Evolutionary conservation across 2,888 invertebrate genomes (phyloP), one percentile per base, ranked within the genome.

Genomic region (Leucophenga maculata): DNA sequence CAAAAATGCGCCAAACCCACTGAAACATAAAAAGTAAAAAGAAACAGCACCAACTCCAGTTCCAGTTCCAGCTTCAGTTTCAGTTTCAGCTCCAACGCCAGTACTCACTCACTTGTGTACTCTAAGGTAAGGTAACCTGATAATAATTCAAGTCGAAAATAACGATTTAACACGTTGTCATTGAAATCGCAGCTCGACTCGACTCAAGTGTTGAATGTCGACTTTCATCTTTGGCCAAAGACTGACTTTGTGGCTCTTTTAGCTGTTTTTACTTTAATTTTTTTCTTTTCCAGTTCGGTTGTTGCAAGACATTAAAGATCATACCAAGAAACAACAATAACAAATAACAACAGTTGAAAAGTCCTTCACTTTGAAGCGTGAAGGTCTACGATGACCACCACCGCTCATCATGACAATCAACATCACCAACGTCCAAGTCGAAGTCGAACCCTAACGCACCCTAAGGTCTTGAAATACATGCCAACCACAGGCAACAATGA

Each of bases 301-400:
- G 68, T 74, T 78, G 79, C 74, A 74, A 39, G 39, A 39, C 39
- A 72, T 64, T 70, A 79, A 71, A 67, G 48, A 67, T 55, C 62
- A 52, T 65, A 54, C 9, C 16, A 16, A 57, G 22, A 13, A 65
- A 31, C 65, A 59, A 59, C 44, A 62, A 39, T 18, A 60, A 20
- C 46, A 64, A 64, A 55, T 14, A 60, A n/a, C 46, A 32, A 8
- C 13, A 48, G 8, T 26, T 18, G 46, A 67, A 69, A 75, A 80
- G 83, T 80, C 85, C 85, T 82, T 82, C 81, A 83, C 75, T 82
- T 80, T 78, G 75, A 72, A 79, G 78, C 82, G 73, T 81, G 82
- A 84, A 81, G 78, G 79, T 79, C 79, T 83, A 69, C 73, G 67
- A 73, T 71, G 75, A 73, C 68, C 69, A 26, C 13, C 11, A 57